Evolutionary conservation across 2,113 vertebrate genomes (phyloP).

Genomic region (human (Homo sapiens)): DNA sequence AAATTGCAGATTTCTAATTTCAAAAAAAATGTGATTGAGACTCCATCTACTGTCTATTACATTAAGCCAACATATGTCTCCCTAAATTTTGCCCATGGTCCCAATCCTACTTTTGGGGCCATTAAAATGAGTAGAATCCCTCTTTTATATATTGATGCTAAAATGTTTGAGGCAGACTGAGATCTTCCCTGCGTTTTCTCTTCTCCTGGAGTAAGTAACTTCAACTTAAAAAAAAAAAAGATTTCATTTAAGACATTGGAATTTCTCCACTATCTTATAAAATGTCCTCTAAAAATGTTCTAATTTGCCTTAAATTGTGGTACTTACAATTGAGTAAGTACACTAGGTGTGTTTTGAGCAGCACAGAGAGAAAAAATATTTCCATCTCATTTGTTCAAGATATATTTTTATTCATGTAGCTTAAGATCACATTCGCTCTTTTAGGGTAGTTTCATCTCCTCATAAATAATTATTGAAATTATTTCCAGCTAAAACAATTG

Average conservation of each 20-base stretch:
- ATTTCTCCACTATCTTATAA: background rate
- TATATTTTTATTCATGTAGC: slow-evolving; percentile 40
- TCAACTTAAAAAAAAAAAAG: background rate
- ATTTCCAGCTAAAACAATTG: background rate
- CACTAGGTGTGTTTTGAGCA: background rate
- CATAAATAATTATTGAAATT: background rate
- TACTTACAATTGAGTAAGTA: slow-evolving; percentile 41
- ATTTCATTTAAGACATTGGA: background rate
- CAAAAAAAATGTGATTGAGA: background rate
- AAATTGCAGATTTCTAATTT: background rate
- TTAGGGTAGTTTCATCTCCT: background rate
- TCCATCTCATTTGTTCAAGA: slow-evolving; percentile 37
- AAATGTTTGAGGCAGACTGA: background rate
- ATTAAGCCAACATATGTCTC: background rate
- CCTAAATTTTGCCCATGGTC: background rate
- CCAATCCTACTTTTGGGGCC: background rate
- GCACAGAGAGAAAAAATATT: slow-evolving; percentile 29
- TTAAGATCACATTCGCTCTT: slow-evolving; percentile 30
- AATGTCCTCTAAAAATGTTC: slow-evolving; percentile 1
- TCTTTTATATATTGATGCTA: background rate
- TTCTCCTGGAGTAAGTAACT: background rate
- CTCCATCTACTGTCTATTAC: background rate
- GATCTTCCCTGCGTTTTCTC: background rate
- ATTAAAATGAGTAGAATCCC: background rate
- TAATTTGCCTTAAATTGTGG: slow-evolving; percentile 27